Evolutionary conservation across 2,888 invertebrate genomes (phyloP).

Genomic region (Leptopilina syphax): DNA sequence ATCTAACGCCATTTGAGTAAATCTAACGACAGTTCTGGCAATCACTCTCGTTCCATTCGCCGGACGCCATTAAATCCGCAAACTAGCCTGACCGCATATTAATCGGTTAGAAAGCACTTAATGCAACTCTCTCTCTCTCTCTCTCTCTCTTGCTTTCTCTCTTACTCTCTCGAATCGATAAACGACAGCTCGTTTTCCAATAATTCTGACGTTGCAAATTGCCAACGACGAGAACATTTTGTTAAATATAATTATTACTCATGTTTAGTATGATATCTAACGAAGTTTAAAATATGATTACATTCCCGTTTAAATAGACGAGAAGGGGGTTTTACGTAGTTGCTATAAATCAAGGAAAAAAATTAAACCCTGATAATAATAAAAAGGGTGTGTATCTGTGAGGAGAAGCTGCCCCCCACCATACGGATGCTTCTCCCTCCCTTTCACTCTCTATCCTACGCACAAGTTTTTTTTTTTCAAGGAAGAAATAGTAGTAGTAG

Average conservation of each 20-base stretch:
- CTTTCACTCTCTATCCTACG: too few relatives aligned
- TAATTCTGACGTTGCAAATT: conserved; percentile 45
- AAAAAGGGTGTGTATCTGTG: too few relatives aligned
- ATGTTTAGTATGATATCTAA: background rate
- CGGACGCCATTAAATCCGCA: conserved; percentile 63
- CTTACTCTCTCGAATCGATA: conserved; percentile 8
- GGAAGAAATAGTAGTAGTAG: too few relatives aligned
- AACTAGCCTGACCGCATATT: conserved; percentile 62
- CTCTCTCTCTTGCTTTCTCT: background rate
- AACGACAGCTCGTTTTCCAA: conserved; percentile 42
- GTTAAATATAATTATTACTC: background rate
- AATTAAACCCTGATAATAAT: too few relatives aligned
- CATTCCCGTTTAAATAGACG: too few relatives aligned
- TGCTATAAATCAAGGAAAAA: too few relatives aligned
- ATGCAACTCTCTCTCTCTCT: conserved; percentile 13
- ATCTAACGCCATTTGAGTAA: conserved; percentile 45
- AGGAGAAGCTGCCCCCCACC: too few relatives aligned
- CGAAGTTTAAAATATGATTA: too few relatives aligned
- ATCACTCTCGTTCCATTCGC: conserved; percentile 44
- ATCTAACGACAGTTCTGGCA: conserved; percentile 43
- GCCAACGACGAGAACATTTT: conserved; percentile 8
- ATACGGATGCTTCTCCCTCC: too few relatives aligned
- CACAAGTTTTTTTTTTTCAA: too few relatives aligned
- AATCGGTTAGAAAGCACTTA: conserved; percentile 66
- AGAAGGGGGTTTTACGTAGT: too few relatives aligned